Conservation (phyloP, 2,888 invertebrate genomes). For the Pemphredon lugubris region DNA sequence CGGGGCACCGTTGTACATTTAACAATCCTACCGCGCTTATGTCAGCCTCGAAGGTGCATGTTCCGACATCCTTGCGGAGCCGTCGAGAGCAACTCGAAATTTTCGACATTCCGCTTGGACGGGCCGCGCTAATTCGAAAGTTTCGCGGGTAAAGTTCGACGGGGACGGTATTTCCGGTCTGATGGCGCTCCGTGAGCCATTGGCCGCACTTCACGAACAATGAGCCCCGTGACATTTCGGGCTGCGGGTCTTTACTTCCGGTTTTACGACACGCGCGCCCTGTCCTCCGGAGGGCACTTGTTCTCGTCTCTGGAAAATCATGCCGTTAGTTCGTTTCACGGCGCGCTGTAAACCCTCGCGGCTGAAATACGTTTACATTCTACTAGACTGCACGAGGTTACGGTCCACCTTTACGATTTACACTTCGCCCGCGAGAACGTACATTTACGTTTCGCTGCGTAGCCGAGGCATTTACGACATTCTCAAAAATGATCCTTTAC, state of each 20-base stretch:
- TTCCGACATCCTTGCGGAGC: background rate
- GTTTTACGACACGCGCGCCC: constrained; percentile 50
- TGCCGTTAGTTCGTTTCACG: constrained; percentile 52
- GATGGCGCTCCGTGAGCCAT: constrained; percentile 38
- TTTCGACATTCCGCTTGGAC: constrained; percentile 35
- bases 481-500: background rate
- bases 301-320: constrained; percentile 45
- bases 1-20: background rate
- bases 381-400: constrained; percentile 6
- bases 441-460: background rate
- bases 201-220: constrained; percentile 49
- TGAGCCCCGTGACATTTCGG: constrained; percentile 60
- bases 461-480: background rate
- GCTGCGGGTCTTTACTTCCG: constrained; percentile 52
- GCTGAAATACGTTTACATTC: constrained; percentile 21
- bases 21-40: background rate
- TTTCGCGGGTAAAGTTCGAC: constrained; percentile 56
- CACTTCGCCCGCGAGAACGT: background rate
- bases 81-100: constrained; percentile 26
- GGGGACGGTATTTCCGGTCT: constrained; percentile 44
- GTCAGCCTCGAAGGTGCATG: background rate
- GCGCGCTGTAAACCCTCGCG: constrained; percentile 29
- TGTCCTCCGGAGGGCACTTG: constrained; percentile 36
- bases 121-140: constrained; percentile 55
- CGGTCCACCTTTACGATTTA: constrained; percentile 27